These are phyloP conservation scores for Megalurothrips usitatus DNA, from an alignment of 2,888 invertebrate species.

Conservation along the genomic window DNA sequence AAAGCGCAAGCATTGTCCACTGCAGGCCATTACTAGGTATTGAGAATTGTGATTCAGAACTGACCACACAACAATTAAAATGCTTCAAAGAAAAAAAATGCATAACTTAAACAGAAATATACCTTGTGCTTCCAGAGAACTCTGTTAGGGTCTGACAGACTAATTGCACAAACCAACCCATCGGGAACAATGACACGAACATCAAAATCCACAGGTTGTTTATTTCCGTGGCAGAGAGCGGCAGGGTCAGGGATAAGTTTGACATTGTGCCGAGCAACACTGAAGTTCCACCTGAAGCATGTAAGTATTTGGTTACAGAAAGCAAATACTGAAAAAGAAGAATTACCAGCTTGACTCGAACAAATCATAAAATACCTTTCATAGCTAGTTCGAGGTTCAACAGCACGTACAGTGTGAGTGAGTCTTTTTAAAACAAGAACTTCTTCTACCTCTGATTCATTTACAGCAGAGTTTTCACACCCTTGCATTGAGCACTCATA, in stretches of 20 bases:
- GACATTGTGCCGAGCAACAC: constrained; percentile 84
- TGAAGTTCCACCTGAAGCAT: constrained; percentile 81
- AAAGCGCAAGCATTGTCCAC: constrained; percentile 40
- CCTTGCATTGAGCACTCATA: constrained; percentile 73
- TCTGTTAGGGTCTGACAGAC: constrained; percentile 53
- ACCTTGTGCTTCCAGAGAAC: constrained; percentile 76
- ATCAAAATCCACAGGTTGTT: constrained; percentile 49
- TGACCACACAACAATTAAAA: constrained; percentile 7
- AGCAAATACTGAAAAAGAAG: constrained; percentile 4
- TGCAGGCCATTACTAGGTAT: not conserved
- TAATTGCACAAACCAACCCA: constrained; percentile 64
- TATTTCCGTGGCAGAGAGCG: constrained; percentile 44
- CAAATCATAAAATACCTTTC: constrained; percentile 60
- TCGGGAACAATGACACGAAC: constrained; percentile 66
- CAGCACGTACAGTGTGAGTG: constrained; percentile 83
- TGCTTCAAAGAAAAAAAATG: not conserved
- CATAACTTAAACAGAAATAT: constrained; percentile 33
- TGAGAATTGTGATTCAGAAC: not conserved
- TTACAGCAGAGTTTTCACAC: constrained; percentile 61
- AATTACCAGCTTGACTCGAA: not conserved
- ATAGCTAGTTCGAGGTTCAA: constrained; percentile 77
- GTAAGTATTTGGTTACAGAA: constrained; percentile 28
- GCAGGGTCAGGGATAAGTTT: constrained; percentile 48
- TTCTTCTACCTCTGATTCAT: constrained; percentile 45
- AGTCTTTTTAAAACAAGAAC: constrained; percentile 75